A percentile compares a stretch with the other conserved stretches of the same genome.
These are phyloP conservation scores for Ochropleura leucogaster DNA, from an alignment of 2,888 invertebrate genomes.

Conservation along the genomic window DNA sequence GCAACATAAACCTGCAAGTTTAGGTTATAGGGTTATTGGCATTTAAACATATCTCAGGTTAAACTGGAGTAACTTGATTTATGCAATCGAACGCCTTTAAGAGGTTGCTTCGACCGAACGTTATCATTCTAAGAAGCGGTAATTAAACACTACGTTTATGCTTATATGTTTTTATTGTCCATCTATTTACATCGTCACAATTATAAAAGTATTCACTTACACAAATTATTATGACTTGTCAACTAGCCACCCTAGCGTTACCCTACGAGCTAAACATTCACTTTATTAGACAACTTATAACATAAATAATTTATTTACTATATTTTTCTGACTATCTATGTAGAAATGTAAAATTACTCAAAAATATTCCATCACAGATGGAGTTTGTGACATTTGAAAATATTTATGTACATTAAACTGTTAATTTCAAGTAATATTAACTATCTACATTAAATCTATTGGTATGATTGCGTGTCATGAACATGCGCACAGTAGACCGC, in stretches of 20 bases:
- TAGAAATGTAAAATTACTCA: constrained; percentile 67
- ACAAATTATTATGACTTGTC: constrained; percentile 80
- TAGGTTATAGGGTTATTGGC: not conserved
- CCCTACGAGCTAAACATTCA: constrained; percentile 69
- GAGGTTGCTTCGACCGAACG: not conserved
- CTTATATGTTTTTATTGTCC: constrained; percentile 72
- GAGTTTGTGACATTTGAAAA: constrained; percentile 75
- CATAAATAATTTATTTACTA: constrained; percentile 82
- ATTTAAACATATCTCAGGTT: not conserved
- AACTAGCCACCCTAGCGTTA: constrained; percentile 71
- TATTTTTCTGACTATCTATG: constrained; percentile 62
- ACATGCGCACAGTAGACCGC: constrained; percentile 50
- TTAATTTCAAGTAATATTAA: constrained; percentile 67
- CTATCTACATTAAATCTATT: constrained; percentile 81
- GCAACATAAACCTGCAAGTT: too few relatives aligned
- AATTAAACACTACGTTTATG: constrained; percentile 54
- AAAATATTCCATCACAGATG: constrained; percentile 78
- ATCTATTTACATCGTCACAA: constrained; percentile 82
- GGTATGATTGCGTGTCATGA: constrained; percentile 69
- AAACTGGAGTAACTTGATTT: not conserved
- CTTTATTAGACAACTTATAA: constrained; percentile 72
- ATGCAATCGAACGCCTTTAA: constrained; percentile 4
- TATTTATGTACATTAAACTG: constrained; percentile 76
- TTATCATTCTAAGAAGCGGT: constrained; percentile 29
- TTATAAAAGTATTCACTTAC: constrained; percentile 71